These are phyloP conservation scores for Rhagonycha lutea DNA, from an alignment of 2,888 invertebrate species.

Conservation along the genomic window DNA sequence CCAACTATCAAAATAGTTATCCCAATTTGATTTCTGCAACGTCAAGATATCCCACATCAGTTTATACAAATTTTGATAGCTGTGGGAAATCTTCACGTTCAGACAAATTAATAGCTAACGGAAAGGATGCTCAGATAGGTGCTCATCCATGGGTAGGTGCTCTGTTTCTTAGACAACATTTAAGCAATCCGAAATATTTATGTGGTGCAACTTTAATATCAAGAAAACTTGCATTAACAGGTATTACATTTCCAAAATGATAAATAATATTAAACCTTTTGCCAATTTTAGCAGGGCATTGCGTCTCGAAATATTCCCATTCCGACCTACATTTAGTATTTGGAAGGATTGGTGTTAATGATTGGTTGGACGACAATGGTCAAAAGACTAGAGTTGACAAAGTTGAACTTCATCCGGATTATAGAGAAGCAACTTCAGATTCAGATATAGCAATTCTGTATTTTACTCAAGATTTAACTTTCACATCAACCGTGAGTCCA, in stretches of 20 bases:
- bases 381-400: conserved; percentile 19
- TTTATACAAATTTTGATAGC: too few species aligned
- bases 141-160: conserved; percentile 54
- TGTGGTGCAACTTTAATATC: conserved; percentile 51
- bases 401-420: conserved; percentile 55
- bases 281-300: conserved; percentile 48
- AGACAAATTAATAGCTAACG: conserved; percentile 30
- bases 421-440: conserved; percentile 60
- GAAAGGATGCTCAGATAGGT: conserved; percentile 40
- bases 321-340: conserved; percentile 34
- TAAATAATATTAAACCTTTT: not conserved
- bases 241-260: conserved; percentile 29
- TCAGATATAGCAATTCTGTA: conserved; percentile 63
- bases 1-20: too few species aligned
- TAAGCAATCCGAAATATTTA: conserved; percentile 46
- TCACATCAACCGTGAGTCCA: conserved; percentile 61
- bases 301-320: conserved; percentile 27
- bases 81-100: too few species aligned
- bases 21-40: too few species aligned
- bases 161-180: conserved; percentile 43
- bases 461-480: conserved; percentile 57
- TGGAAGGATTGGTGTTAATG: conserved; percentile 43
- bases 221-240: conserved; percentile 48
- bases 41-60: too few species aligned
- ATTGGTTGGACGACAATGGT: conserved; percentile 40